Conservation (phyloP, 1,140 invertebrate species). For the Thaumatotibia leucotreta region DNA sequence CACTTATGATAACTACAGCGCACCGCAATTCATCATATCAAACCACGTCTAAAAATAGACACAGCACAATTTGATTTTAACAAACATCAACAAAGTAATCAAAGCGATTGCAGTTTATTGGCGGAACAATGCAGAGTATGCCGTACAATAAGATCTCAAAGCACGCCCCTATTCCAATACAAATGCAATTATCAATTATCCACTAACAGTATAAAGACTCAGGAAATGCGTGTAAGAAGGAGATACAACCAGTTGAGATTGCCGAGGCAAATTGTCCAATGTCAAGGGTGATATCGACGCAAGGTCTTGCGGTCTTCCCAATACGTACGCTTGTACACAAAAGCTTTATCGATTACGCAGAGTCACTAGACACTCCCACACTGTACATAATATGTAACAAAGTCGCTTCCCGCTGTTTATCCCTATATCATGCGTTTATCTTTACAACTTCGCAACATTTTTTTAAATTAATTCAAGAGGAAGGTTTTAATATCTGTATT, state of each 20-base stretch:
- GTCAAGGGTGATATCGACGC: constrained; percentile 24
- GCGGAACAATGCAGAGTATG: constrained; percentile 41
- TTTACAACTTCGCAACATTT: too few species aligned
- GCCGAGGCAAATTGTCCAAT: constrained; percentile 32
- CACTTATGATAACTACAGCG: too few species aligned
- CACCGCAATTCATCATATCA: not conserved
- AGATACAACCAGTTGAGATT: constrained; percentile 34
- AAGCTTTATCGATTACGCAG: not conserved
- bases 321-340: not conserved
- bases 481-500: too few species aligned
- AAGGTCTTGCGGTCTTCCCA: constrained; percentile 1
- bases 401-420: too few species aligned
- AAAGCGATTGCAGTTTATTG: constrained; percentile 48
- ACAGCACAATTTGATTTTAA: not conserved
- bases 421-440: too few species aligned
- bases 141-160: constrained; percentile 31
- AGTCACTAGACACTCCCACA: not conserved
- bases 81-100: constrained; percentile 40
- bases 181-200: constrained; percentile 3
- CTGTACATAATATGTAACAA: too few species aligned
- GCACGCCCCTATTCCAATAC: constrained; percentile 15
- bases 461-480: too few species aligned
- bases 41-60: not conserved
- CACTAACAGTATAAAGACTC: constrained; percentile 21
- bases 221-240: constrained; percentile 24